Evolutionary conservation across 2,113 vertebrate species (phyloP), one percentile per base, ranked within the genome.

Genomic region (Rousettus leschenaultii): DNA sequence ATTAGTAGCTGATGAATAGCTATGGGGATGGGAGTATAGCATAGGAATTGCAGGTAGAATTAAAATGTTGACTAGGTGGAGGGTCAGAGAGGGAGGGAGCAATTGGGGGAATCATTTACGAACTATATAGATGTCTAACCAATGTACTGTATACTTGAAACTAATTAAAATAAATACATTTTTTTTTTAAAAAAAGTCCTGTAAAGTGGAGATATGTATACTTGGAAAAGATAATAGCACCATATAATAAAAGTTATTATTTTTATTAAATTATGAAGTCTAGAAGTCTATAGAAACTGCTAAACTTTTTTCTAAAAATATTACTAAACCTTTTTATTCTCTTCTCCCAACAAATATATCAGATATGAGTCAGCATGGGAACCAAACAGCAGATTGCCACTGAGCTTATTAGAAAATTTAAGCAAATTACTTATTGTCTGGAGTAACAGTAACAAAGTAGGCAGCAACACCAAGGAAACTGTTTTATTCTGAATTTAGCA

Each of bases 231-330:
- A 22, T 89, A 66, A 95, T n/a, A 89, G 53, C 22, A 33, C 21
- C 16, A 75, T 75, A 51, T 74, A 89, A 84, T 86, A 84, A 86
- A 95, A 68, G 5, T 61, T 80, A 55, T 78, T 68, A 85, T 79
- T 92, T 13, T 10, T 45, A 48, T 66, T 95, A 93, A 96, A 45
- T 51, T n/a, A 92, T 24, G 4, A 92, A 87, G 4, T 57, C 61
- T 55, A 92, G 4, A 92, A 87, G 4, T 57, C 61, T 61, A 92
- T 38, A 95, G 24, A 89, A 91, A 86, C 5, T 63, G 51, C 6
- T 38, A 70, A 4, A 38, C 48, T 93, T 74, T 88, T 68, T 70
- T 91, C 70, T 94, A 68, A 95, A 96, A 96, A 93, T 83, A 38
- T 43, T 94, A 48, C 57, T 86, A 87, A 90, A 40, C 75, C 22